Evolutionary conservation across 37 sponge, comb jelly and placozoan species (phyloP).

Genomic region (Tethya wilhelma): DNA sequence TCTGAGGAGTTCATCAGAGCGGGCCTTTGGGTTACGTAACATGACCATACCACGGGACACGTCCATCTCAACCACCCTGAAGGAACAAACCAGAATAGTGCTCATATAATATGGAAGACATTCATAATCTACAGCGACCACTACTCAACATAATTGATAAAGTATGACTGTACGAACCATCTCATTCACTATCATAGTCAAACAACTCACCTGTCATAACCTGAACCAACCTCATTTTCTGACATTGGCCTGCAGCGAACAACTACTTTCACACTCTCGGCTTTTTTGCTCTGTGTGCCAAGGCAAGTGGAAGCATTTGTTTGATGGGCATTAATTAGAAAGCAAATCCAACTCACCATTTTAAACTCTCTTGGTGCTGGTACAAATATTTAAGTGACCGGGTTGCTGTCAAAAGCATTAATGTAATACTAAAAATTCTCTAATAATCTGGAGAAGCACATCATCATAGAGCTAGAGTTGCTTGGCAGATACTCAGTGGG

Average conservation of each 20-base stretch:
- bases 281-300: conserved; percentile 56
- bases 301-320: not conserved
- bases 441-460: too few relatives aligned
- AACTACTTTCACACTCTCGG: conserved; percentile 93
- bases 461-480: too few relatives aligned
- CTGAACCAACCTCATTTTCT: conserved; percentile 64
- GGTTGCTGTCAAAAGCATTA: not conserved
- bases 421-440: too few relatives aligned
- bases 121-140: too few relatives aligned
- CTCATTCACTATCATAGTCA: too few relatives aligned
- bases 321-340: conserved; percentile 11
- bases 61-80: conserved; percentile 89
- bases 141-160: too few relatives aligned
- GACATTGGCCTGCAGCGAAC: conserved; percentile 95
- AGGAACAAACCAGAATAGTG: too few relatives aligned
- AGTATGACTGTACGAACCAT: too few relatives aligned
- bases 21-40: conserved; percentile 58
- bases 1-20: conserved; percentile 44
- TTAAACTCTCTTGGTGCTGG: not conserved
- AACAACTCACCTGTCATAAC: conserved; percentile 56
- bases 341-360: not conserved
- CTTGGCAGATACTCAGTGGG: too few relatives aligned
- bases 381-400: conserved; percentile 7
- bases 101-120: too few relatives aligned
- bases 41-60: conserved; percentile 60